Conservation (phyloP, 2,888 invertebrate species). For the Julus scandinavius region DNA sequence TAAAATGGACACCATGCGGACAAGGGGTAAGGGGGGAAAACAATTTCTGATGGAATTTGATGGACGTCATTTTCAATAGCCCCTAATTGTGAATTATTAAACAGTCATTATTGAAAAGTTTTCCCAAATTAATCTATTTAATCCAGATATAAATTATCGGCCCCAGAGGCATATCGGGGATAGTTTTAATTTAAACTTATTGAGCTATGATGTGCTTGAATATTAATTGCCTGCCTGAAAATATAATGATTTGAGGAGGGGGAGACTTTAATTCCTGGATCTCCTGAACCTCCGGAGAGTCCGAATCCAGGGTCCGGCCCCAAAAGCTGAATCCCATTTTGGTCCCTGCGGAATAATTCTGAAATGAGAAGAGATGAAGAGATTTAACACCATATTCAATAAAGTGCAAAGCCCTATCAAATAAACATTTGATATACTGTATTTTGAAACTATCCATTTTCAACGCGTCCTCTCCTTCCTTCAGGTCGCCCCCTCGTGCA, state of each 20-base stretch:
- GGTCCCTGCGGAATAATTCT: background rate
- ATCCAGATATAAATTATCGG: background rate
- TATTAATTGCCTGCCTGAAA: background rate
- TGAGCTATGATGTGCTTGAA: background rate
- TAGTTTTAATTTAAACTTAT: background rate
- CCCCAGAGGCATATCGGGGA: background rate
- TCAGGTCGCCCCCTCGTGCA: too few relatives aligned
- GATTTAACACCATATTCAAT: conserved; percentile 31
- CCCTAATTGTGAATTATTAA: background rate
- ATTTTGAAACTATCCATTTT: conserved; percentile 36
- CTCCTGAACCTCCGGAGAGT: too few relatives aligned
- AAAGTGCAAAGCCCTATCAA: background rate
- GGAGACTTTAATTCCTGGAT: too few relatives aligned
- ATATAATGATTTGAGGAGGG: background rate
- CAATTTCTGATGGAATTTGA: too few relatives aligned
- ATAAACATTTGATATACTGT: background rate
- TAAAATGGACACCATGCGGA: too few relatives aligned
- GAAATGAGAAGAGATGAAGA: conserved; percentile 19
- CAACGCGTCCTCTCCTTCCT: too few relatives aligned
- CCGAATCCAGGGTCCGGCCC: background rate
- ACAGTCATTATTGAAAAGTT: background rate
- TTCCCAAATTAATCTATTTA: background rate
- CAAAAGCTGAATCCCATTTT: too few relatives aligned
- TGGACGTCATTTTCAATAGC: too few relatives aligned
- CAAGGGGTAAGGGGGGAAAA: too few relatives aligned